A percentile compares a stretch with the other conserved stretches of the same genome.
Evolutionary conservation across 2,797 vertebrate genomes (phyloP).

Genomic region (Tadarida brasiliensis): DNA sequence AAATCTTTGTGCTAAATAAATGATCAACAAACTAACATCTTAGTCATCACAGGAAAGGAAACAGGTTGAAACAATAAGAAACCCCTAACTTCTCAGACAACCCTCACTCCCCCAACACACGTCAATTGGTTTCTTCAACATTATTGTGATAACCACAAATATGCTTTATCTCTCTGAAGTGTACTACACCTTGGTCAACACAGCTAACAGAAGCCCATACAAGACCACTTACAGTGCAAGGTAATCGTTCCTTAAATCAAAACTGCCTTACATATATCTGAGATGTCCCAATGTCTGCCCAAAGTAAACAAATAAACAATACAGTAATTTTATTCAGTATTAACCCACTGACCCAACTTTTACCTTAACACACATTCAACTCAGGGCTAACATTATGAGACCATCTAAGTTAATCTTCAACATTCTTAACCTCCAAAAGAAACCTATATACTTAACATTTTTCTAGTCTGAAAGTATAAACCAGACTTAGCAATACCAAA

Average conservation of each 20-base stretch:
- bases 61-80: slow-evolving; percentile 81
- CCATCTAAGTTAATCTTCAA: slow-evolving; percentile 62
- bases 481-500: slow-evolving; percentile 67
- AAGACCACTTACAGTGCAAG: slow-evolving; percentile 64
- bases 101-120: slow-evolving; percentile 68
- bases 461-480: slow-evolving; percentile 69
- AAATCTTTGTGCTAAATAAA: slow-evolving; percentile 88
- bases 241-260: slow-evolving; percentile 52
- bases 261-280: slow-evolving; percentile 61
- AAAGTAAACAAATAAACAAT: slow-evolving; percentile 66
- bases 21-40: slow-evolving; percentile 88
- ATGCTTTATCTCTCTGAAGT: slow-evolving; percentile 55
- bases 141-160: slow-evolving; percentile 53
- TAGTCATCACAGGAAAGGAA: slow-evolving; percentile 84
- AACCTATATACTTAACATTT: slow-evolving; percentile 71
- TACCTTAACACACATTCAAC: slow-evolving; percentile 75
- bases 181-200: slow-evolving; percentile 26
- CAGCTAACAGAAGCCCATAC: slow-evolving; percentile 69
- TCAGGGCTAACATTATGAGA: slow-evolving; percentile 63
- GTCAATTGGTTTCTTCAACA: slow-evolving; percentile 74
- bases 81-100: slow-evolving; percentile 83
- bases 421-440: slow-evolving; percentile 76
- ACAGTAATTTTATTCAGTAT: slow-evolving; percentile 64
- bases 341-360: slow-evolving; percentile 77
- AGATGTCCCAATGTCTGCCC: neutral